phyloP scores from a whole-genome alignment of 1,140 invertebrate species.

The Rhyacophila brunnea region DNA sequence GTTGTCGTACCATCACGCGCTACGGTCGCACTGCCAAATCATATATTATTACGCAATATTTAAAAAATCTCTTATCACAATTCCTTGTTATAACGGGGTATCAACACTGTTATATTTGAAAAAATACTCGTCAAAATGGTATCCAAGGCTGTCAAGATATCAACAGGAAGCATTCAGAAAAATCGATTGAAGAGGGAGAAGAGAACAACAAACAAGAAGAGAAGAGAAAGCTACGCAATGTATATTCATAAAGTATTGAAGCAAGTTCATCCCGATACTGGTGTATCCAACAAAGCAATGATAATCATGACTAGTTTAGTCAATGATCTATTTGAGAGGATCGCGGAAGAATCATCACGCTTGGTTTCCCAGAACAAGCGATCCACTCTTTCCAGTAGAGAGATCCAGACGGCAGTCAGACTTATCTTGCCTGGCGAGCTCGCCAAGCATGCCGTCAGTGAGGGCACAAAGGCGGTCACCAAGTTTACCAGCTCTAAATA shows the following conservation, averaged over 20 bases:
- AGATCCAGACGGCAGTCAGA: constrained; percentile 57
- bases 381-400: constrained; percentile 57
- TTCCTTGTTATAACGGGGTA: too few relatives aligned
- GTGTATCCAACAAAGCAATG: constrained; percentile 60
- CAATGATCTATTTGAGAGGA: constrained; percentile 59
- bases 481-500: constrained; percentile 59
- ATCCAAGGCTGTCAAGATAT: constrained; percentile 8
- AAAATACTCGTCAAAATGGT: too few relatives aligned
- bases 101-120: too few relatives aligned
- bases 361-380: constrained; percentile 72
- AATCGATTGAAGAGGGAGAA: constrained; percentile 50
- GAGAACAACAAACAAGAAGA: constrained; percentile 57
- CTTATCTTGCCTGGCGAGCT: constrained; percentile 60
- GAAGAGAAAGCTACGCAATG: constrained; percentile 68
- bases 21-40: too few relatives aligned
- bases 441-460: constrained; percentile 59
- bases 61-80: too few relatives aligned
- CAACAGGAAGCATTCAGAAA: too few relatives aligned
- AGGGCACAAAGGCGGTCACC: constrained; percentile 62
- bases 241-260: constrained; percentile 74
- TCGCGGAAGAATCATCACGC: constrained; percentile 62
- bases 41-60: too few relatives aligned
- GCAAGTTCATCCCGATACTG: constrained; percentile 46
- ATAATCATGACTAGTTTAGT: constrained; percentile 67
- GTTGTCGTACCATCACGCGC: too few relatives aligned